Conservation (phyloP, 2,797 vertebrate genomes). For the Sitta carolinensis region DNA sequence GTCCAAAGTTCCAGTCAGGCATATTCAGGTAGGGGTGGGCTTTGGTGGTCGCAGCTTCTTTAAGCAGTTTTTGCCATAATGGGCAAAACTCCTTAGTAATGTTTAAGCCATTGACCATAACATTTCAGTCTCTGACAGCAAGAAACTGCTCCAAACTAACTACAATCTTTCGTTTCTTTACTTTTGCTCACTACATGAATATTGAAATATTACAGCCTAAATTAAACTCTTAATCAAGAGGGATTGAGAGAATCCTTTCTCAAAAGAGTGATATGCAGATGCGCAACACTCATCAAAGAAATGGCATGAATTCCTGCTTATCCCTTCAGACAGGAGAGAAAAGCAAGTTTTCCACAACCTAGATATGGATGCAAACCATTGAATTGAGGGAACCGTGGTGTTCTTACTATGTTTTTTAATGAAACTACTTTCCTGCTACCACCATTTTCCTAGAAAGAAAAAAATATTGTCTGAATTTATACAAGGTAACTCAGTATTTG, state of each 20-base stretch:
- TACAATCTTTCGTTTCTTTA: background rate
- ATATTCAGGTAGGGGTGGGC: background rate
- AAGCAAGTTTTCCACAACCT: background rate
- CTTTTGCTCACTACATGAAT: background rate
- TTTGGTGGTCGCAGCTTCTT: accelerated
- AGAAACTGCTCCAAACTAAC: background rate
- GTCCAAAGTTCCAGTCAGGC: background rate
- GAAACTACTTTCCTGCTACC: background rate
- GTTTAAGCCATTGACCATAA: background rate
- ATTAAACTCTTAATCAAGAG: background rate
- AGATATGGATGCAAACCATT: background rate
- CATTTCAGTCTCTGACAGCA: background rate
- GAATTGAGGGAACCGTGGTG: background rate
- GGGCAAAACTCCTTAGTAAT: background rate
- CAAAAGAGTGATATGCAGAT: background rate
- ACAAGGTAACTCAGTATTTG: background rate
- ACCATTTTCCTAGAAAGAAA: background rate
- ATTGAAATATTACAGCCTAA: background rate
- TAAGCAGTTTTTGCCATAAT: background rate
- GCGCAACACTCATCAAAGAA: background rate
- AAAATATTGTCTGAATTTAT: background rate
- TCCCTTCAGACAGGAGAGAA: background rate
- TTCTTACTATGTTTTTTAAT: background rate
- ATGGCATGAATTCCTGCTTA: background rate
- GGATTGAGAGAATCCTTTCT: background rate